Evolutionary conservation across 2,113 vertebrate species (phyloP).

Genomic region (Aegithalos caudatus): DNA sequence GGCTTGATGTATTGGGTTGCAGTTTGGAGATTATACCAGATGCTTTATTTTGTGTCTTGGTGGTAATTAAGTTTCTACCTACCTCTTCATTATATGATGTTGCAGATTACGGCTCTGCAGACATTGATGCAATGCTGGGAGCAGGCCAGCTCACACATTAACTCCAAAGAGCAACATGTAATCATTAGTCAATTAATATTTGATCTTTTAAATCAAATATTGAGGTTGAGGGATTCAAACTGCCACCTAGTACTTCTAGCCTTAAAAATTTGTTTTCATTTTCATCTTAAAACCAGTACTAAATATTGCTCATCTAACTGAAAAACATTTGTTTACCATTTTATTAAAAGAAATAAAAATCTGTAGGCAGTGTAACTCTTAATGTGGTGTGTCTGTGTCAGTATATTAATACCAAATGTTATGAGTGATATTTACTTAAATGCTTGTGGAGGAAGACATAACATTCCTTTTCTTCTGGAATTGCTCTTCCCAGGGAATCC

Average conservation of each 20-base stretch:
- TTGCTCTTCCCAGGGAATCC: slow-evolving; percentile 84
- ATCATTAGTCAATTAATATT: neutral
- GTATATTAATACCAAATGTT: neutral
- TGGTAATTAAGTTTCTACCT: neutral
- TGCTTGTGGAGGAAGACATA: neutral
- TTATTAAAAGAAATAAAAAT: neutral
- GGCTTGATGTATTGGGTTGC: slow-evolving; percentile 14
- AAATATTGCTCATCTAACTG: neutral
- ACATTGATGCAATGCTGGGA: neutral
- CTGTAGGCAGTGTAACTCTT: neutral
- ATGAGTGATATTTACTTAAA: neutral
- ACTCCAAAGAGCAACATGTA: neutral
- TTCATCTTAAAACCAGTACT: neutral
- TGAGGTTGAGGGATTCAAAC: neutral
- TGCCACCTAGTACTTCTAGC: neutral
- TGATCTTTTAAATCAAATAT: neutral
- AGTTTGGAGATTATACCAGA: neutral
- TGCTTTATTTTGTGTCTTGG: neutral
- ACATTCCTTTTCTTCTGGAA: neutral
- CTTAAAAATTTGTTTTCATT: neutral
- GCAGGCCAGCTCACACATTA: neutral
- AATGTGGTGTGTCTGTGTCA: neutral
- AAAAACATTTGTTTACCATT: neutral
- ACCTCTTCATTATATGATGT: neutral
- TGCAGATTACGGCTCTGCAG: neutral